Evolutionary conservation across 2,113 vertebrate species (phyloP), one percentile per base, ranked within the genome.

Genomic region (Oreochromis spilurus): DNA sequence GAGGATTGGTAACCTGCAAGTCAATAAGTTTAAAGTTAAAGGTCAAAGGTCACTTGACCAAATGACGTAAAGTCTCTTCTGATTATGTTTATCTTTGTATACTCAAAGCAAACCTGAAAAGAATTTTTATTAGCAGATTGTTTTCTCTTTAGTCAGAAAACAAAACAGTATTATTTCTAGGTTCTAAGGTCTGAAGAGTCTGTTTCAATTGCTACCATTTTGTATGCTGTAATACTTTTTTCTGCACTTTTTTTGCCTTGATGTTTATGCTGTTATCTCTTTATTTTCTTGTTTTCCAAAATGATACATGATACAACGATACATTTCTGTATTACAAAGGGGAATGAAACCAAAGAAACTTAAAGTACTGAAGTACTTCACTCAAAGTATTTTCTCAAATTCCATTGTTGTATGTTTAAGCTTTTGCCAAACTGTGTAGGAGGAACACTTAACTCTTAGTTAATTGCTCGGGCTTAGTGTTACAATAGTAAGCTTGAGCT

Each of bases 1-100:
- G 65, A 97, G 95, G 82, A 97, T 97, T 2, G 96, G 96, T 81
- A 97, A 87, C 87, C 97, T 97, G 85, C n/a, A 50, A 81, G 48
- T 70, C 14, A 79, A 24, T 12, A 8, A 83, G 21, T 26, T 19
- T 12, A 34, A 5, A 21, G 16, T 84, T 19, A 88, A 55, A 83
- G 77, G 58, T 87, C 75, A 89, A 38, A 34, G 11, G 11, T 54
- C 21, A 26, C 21, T 38, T 16, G 24, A 21, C 4, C 36, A 45
- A 31, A 52, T 52, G 72, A 34, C 52, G 26, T 52, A 50, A 75
- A 75, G 24, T 75, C 6, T 31, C 24, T 48, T 17, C 14, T 50
- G 24, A 29, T 48, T 10, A 45, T 1, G 2, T 14, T 26, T 72
- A 29, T 11, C 43, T 29, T 48, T 48, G 72, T 31, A 43, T 45